Conservation (phyloP, 1,140 invertebrate species). For the Magallana angulata region DNA sequence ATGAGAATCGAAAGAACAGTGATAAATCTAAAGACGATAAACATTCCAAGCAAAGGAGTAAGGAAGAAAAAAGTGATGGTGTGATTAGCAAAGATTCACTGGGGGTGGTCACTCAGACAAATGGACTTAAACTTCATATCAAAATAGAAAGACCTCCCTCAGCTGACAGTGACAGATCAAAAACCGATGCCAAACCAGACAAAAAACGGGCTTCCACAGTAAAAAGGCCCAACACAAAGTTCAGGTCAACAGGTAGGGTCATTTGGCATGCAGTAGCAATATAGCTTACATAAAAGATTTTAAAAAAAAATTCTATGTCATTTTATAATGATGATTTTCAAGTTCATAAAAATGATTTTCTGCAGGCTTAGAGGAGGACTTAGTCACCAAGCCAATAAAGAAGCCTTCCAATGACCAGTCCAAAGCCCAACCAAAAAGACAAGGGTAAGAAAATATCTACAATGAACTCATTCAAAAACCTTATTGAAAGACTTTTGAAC, state of each 20-base stretch:
- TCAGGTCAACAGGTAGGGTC: conserved; percentile 71
- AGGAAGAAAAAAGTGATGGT: conserved; percentile 58
- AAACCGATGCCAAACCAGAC: conserved; percentile 37
- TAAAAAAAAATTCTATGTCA: background rate
- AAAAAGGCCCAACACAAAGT: conserved; percentile 68
- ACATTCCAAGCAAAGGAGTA: conserved; percentile 36
- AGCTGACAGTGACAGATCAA: conserved; percentile 39
- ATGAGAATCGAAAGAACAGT: conserved; percentile 64
- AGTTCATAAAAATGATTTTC: background rate
- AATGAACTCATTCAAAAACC: background rate
- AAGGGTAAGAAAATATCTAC: conserved; percentile 55
- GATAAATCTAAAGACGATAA: conserved; percentile 61
- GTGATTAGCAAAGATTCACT: conserved; percentile 41
- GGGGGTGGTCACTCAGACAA: conserved; percentile 53
- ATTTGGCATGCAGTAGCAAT: background rate
- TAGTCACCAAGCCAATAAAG: conserved; percentile 45
- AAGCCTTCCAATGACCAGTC: conserved; percentile 54
- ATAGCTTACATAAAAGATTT: background rate
- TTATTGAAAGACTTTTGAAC: background rate
- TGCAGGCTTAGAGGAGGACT: conserved; percentile 53
- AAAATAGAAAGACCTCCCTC: conserved; percentile 56
- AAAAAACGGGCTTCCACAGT: conserved; percentile 71
- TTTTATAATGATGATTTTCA: background rate
- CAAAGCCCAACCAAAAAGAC: conserved; percentile 62
- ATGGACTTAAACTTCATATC: conserved; percentile 61